Evolutionary conservation across 2,888 invertebrate genomes (phyloP), one percentile per base, ranked within the genome.

Genomic region (Spatulosminthurus flaviceps): DNA sequence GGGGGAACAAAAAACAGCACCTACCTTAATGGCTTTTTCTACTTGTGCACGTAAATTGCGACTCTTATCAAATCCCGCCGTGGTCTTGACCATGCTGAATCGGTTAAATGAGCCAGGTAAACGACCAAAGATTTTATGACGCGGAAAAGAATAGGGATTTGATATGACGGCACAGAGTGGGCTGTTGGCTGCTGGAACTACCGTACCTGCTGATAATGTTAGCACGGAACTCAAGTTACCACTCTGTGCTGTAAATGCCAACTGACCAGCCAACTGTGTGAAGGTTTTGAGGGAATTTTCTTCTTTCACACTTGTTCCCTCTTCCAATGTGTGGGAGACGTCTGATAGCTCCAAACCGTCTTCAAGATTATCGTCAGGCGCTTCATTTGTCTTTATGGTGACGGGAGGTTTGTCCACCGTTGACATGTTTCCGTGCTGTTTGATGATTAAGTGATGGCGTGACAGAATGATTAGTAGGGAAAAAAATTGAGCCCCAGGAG

Each of bases 1-100:
- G n/a, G n/a, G 4, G 66, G 2, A 66, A 66, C 16, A 13, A 7
- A 69, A 21, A 69, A 28, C n/a, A n/a, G n/a, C n/a, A 69, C 24
- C 9, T 74, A 83, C 83, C 34, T 75, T 67, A 67, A 83, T 82
- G 0, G 83, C 82, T 78, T 78, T 79, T 61, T 83, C 83, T 19
- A 81, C 81, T 66, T 80, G 81, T 42, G 82, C 80, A 24, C 82
- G 29, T 28, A 83, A 80, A 67, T 82, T 82, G 16, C 81, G 11
- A 26, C 28, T 73, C 28, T 28, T 22, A n/a, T 73, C 73, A 28
- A 73, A 73, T 22, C 73, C 73, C 21, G n/a, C 43, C 1, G 73
- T 51, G 19, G 73, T 42, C 22, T 73, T 73, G 51, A 73, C 73
- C 22, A 51, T 24, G 60, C 70, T 70, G 70, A 51, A 51, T 51